A percentile compares a stretch with the other conserved stretches of the same genome.
Evolutionary conservation across 2,888 invertebrate genomes (phyloP).

Genomic region (Selenia dentaria): DNA sequence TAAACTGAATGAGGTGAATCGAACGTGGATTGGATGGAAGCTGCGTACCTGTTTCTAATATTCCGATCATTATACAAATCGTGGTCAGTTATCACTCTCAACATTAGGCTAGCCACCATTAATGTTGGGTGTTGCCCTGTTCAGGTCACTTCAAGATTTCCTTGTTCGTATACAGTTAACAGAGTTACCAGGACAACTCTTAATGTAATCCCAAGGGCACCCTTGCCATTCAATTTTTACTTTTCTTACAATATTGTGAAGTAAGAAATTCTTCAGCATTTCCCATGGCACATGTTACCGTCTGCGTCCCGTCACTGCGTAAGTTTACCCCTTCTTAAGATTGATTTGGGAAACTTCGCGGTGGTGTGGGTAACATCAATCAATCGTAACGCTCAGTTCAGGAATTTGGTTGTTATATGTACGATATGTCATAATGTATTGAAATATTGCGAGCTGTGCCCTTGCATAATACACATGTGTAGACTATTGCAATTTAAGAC

Average conservation of each 20-base stretch:
- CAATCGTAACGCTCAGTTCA: slow-evolving; percentile 12
- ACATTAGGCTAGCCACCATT: no score
- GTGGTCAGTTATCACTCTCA: no score
- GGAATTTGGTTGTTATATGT: slow-evolving; percentile 17
- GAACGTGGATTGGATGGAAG: no score
- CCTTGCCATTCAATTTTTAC: neutral
- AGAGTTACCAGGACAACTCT: slow-evolving; percentile 1
- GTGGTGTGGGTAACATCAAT: slow-evolving; percentile 20
- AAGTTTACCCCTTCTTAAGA: slow-evolving; percentile 22
- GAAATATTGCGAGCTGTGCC: slow-evolving; percentile 3
- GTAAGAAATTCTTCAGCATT: neutral
- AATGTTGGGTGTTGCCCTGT: no score
- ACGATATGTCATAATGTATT: slow-evolving; percentile 4
- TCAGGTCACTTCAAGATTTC: no score
- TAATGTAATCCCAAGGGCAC: slow-evolving; percentile 2
- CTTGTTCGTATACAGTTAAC: slow-evolving; percentile 12
- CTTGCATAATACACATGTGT: no score
- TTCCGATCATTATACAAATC: no score
- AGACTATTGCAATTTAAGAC: no score
- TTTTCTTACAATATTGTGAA: neutral
- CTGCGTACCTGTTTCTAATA: no score
- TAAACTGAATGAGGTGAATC: no score
- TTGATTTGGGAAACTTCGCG: slow-evolving; percentile 19
- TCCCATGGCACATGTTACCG: slow-evolving; percentile 3
- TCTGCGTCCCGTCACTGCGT: slow-evolving; percentile 12